A percentile compares a stretch with the other conserved stretches of the same genome.
phyloP scores from a whole-genome alignment of 1,140 invertebrate species.

The Geopemphigus sp. region DNA sequence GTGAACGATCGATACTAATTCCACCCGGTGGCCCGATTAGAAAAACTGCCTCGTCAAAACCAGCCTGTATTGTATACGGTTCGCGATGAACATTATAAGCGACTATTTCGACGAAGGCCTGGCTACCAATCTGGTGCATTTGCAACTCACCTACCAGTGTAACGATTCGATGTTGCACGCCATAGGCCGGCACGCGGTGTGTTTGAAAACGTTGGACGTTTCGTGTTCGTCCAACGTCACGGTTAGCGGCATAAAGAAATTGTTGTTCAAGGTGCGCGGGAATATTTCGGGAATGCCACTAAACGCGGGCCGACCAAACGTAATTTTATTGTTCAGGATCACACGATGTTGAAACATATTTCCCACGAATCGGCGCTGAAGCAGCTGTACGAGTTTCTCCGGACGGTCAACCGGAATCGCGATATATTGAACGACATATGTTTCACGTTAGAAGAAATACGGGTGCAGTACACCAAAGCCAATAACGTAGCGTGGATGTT shows the following conservation, averaged over 20 bases:
- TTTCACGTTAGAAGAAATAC: slow-evolving; percentile 18
- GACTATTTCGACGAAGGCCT: not conserved
- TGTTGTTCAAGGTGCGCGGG: not conserved
- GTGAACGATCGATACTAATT: not conserved
- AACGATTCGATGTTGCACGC: not conserved
- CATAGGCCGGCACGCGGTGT: not conserved
- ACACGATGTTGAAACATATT: no score
- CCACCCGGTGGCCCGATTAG: no score
- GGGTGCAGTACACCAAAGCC: not conserved
- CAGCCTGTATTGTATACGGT: not conserved
- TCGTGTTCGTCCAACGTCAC: not conserved
- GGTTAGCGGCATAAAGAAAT: not conserved
- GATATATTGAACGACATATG: not conserved
- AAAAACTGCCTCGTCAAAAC: not conserved
- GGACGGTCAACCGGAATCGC: not conserved
- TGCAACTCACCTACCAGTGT: not conserved
- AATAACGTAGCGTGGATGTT: not conserved
- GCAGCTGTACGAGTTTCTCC: no score
- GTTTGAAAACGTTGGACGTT: not conserved
- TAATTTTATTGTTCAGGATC: no score
- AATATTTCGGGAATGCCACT: no score
- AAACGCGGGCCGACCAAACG: no score
- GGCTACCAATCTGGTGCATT: not conserved
- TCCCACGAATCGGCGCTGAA: no score
- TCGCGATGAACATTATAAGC: not conserved